phyloP scores from a whole-genome alignment of 1,140 invertebrate genomes.

The Lepidurus packardi region DNA sequence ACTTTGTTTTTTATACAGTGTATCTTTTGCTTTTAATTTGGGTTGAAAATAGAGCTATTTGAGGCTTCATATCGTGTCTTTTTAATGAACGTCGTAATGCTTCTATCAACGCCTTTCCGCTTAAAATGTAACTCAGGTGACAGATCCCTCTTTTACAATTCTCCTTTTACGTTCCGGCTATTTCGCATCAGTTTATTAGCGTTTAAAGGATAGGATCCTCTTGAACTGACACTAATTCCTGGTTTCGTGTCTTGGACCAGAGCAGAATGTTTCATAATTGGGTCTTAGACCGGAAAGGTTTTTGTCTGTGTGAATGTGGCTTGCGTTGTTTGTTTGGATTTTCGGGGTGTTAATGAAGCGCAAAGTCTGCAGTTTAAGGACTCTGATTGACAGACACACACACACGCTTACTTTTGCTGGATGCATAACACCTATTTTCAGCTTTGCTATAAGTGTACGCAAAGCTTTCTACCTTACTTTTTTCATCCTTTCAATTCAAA shows the following conservation, averaged over 20 bases:
- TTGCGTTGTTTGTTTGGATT: not conserved
- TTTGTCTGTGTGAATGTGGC: not conserved
- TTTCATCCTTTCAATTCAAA: too few relatives aligned
- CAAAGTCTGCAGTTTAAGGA: not conserved
- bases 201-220: too few relatives aligned
- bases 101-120: not conserved
- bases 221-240: not conserved
- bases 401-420: not conserved
- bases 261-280: not conserved
- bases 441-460: not conserved
- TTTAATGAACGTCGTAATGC: not conserved
- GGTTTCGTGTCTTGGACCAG: not conserved
- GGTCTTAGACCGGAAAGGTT: not conserved
- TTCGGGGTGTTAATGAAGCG: not conserved
- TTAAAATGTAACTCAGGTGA: too few relatives aligned
- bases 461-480: too few relatives aligned
- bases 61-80: not conserved
- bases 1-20: not conserved
- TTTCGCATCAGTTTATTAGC: too few relatives aligned
- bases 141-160: too few relatives aligned
- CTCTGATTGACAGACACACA: not conserved
- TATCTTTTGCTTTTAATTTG: not conserved
- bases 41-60: not conserved
- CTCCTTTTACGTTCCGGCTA: too few relatives aligned
- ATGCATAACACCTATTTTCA: not conserved